Percentiles rank a stretch among this genome's conserved stretches.
These are phyloP conservation scores for Darevskia mixta DNA, from an alignment of 2,797 vertebrate species.

Conservation along the genomic window DNA sequence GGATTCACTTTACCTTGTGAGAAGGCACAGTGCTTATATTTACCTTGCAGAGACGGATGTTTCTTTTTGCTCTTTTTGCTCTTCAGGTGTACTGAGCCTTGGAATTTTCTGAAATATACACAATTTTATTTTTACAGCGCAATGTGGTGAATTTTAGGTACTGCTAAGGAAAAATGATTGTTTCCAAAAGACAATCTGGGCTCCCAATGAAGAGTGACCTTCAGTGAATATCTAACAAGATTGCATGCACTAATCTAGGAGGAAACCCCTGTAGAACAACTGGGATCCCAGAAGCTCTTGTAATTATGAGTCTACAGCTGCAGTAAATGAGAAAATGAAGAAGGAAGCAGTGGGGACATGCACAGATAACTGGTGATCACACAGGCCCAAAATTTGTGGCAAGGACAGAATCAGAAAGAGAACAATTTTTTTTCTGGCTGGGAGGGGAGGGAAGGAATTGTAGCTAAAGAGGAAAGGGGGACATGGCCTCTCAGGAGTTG, in stretches of 20 bases:
- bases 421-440: not conserved
- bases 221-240: too few species aligned
- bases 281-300: not conserved
- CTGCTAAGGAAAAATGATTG: not conserved
- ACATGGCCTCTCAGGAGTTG: not conserved
- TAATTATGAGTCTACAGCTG: not conserved
- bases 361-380: not conserved
- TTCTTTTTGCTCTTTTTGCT: constrained; percentile 70
- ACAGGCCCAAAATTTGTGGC: too few species aligned
- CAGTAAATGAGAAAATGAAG: not conserved
- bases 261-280: not conserved
- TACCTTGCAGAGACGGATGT: constrained; percentile 70
- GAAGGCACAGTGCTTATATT: constrained; percentile 55
- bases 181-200: not conserved
- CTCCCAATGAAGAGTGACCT: not conserved
- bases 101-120: constrained; percentile 71
- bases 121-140: constrained; percentile 45
- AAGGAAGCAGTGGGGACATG: not conserved
- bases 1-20: constrained; percentile 46
- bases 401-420: not conserved
- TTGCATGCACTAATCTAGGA: not conserved
- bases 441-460: not conserved
- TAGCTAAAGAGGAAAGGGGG: not conserved
- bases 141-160: constrained; percentile 1
- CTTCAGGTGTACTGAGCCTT: constrained; percentile 63